Evolutionary conservation across 2,113 vertebrate species (phyloP).

Genomic region (Ptychochromis oligacanthus): DNA sequence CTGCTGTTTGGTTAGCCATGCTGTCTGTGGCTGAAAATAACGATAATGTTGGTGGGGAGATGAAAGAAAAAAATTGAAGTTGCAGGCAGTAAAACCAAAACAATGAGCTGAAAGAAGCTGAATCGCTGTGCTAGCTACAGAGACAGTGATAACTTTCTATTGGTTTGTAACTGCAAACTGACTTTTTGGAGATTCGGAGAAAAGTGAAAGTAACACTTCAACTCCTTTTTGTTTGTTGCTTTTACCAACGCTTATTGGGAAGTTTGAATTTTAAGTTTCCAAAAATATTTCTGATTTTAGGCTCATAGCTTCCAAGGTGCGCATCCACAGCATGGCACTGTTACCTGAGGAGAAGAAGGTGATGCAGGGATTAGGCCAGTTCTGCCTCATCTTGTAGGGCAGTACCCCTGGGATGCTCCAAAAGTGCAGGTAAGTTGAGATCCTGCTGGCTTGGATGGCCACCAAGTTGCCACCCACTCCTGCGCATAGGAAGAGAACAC

Average conservation of each 20-base stretch:
- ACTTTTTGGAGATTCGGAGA: too few species aligned
- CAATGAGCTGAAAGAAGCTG: neutral
- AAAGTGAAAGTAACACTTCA: too few species aligned
- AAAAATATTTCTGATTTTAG: neutral
- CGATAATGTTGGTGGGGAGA: neutral
- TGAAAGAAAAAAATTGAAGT: too few species aligned
- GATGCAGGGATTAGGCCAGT: conserved; percentile 90
- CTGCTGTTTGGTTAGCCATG: neutral
- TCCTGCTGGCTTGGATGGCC: conserved; percentile 94
- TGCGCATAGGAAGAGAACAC: conserved; percentile 27
- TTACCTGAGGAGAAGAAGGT: conserved; percentile 92
- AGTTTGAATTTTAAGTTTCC: neutral
- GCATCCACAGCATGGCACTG: neutral
- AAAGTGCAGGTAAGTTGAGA: conserved; percentile 94
- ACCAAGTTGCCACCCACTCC: conserved; percentile 97
- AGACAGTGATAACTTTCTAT: too few species aligned
- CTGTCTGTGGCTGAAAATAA: neutral
- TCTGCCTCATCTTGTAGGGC: conserved; percentile 89
- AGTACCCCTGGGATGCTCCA: conserved; percentile 92
- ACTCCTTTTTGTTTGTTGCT: too few species aligned
- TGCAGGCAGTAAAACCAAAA: too few species aligned
- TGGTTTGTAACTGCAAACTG: too few species aligned
- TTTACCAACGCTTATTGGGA: neutral
- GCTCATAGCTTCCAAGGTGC: neutral
- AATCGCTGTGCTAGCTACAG: too few species aligned